A percentile compares a stretch with the other conserved stretches of the same genome.
Conservation (phyloP, 2,113 vertebrate genomes). For the Brachyhypopomus gauderio region DNA sequence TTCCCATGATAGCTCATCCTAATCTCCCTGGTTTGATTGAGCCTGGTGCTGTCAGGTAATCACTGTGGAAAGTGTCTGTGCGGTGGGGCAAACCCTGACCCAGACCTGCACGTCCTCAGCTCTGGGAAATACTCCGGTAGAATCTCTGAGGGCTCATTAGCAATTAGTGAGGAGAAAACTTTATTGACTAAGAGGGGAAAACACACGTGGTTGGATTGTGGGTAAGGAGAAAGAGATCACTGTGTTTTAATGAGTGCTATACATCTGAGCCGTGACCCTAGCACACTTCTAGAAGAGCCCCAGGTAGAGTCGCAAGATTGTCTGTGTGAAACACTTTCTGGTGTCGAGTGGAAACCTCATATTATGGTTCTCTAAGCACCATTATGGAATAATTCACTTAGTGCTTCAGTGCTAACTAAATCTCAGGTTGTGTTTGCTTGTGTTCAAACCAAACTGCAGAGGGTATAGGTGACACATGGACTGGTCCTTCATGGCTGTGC, state of each 20-base stretch:
- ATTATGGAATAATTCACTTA: background rate
- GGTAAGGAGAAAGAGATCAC: slow-evolving; percentile 13
- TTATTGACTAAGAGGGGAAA: slow-evolving; percentile 22
- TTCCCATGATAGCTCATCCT: slow-evolving; percentile 12
- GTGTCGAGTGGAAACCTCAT: background rate
- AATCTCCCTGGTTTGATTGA: slow-evolving; percentile 18
- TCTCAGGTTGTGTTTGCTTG: background rate
- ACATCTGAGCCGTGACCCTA: background rate
- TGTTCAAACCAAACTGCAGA: background rate
- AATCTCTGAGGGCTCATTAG: slow-evolving; percentile 31
- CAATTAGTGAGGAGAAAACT: slow-evolving; percentile 30
- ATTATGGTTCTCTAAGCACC: no score
- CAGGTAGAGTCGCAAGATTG: background rate
- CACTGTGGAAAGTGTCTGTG: background rate
- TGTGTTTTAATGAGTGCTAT: slow-evolving; percentile 25
- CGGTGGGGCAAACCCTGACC: slow-evolving; percentile 14
- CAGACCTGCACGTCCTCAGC: slow-evolving; percentile 2
- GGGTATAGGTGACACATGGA: background rate
- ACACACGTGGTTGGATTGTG: slow-evolving; percentile 25
- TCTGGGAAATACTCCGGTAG: slow-evolving; percentile 25
- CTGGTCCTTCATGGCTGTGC: background rate
- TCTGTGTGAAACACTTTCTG: background rate
- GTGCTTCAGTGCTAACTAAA: background rate
- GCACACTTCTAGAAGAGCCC: background rate
- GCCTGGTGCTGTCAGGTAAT: background rate